Evolutionary conservation across 37 sponge, comb jelly and placozoan species (phyloP).

Genomic region (Haliclona indistincta): DNA sequence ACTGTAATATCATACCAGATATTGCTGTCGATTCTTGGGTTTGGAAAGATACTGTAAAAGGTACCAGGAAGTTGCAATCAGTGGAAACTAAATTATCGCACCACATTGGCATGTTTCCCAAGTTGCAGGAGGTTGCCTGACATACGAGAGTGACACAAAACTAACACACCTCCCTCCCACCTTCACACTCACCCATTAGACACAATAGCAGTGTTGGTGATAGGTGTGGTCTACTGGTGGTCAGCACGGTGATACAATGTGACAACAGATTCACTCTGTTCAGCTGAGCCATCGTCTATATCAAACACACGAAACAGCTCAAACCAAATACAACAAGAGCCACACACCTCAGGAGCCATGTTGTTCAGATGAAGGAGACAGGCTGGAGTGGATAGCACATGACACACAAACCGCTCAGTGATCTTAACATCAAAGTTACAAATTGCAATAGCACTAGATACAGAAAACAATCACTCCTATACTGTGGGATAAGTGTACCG

Average conservation of each 20-base stretch:
- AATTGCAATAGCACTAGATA: background rate
- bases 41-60: background rate
- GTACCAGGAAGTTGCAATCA: background rate
- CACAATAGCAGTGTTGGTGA: background rate
- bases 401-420: background rate
- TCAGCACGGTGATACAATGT: constrained; percentile 6
- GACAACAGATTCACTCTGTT: constrained; percentile 13
- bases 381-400: background rate
- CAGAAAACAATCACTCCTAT: background rate
- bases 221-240: background rate
- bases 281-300: constrained; percentile 32
- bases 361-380: background rate
- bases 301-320: too few species aligned
- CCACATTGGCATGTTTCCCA: too few species aligned
- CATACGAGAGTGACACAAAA: background rate
- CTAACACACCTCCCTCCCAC: background rate
- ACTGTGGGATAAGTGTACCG: constrained; percentile 1
- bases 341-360: background rate
- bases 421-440: background rate
- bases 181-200: background rate
- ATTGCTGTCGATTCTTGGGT: background rate
- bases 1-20: too few species aligned
- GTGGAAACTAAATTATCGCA: background rate
- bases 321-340: background rate
- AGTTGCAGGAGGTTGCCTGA: too few species aligned